These are phyloP conservation scores for Atlantisia rogersi DNA, from an alignment of 2,113 vertebrate species.

Conservation along the genomic window DNA sequence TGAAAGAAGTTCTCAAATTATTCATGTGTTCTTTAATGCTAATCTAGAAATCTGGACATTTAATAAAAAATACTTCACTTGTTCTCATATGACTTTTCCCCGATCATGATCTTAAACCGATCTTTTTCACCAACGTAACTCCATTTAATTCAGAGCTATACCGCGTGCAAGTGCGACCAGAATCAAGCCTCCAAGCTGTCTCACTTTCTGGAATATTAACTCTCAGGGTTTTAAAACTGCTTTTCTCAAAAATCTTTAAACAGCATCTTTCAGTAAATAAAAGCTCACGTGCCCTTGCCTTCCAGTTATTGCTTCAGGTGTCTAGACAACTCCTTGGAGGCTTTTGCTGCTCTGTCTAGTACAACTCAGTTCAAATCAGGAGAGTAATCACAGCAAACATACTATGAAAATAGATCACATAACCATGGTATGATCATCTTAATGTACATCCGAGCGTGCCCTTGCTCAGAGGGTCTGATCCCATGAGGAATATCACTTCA, in stretches of 20 bases:
- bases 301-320: slow-evolving; percentile 67
- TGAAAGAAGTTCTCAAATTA: neutral
- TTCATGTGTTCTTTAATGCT: neutral
- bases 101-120: neutral
- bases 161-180: neutral
- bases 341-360: slow-evolving; percentile 22
- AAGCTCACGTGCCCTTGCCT: slow-evolving; percentile 39
- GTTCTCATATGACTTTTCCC: neutral
- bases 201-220: neutral
- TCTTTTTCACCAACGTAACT: neutral
- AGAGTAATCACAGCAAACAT: neutral
- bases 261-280: slow-evolving; percentile 54
- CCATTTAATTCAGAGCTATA: neutral
- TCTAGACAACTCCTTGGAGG: slow-evolving; percentile 60
- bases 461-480: neutral
- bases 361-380: neutral
- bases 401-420: neutral
- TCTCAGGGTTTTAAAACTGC: slow-evolving; percentile 1
- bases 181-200: neutral
- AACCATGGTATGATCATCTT: neutral
- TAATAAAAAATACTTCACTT: neutral
- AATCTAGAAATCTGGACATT: neutral
- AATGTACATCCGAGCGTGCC: rapidly evolving
- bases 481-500: neutral
- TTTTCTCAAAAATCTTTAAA: slow-evolving; percentile 56